These are phyloP conservation scores for Conus canariensis DNA, from an alignment of 2,888 invertebrate genomes.

Conservation along the genomic window DNA sequence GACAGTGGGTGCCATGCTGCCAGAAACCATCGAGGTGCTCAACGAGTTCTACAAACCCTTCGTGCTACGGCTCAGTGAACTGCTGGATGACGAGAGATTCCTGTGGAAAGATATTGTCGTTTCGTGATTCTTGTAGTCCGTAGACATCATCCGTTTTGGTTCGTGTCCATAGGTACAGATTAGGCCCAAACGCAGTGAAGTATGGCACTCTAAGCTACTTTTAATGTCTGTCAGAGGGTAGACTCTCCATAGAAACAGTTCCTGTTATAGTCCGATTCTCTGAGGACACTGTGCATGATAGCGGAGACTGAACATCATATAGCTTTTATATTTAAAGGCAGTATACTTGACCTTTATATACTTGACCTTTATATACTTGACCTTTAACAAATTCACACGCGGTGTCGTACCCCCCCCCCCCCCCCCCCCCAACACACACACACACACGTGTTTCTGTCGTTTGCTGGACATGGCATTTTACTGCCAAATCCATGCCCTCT, in stretches of 20 bases:
- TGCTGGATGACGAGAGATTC: conserved; percentile 25
- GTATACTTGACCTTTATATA: too few relatives aligned
- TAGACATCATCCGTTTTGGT: background rate
- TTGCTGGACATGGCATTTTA: too few relatives aligned
- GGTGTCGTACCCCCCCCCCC: too few relatives aligned
- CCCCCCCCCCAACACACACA: too few relatives aligned
- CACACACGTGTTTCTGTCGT: too few relatives aligned
- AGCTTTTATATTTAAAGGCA: too few relatives aligned
- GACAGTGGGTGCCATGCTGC: conserved; percentile 33
- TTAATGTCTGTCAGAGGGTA: background rate
- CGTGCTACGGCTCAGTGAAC: background rate
- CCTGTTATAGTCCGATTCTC: background rate
- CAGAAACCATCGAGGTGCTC: conserved; percentile 34
- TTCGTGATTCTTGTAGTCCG: background rate
- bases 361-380: too few relatives aligned
- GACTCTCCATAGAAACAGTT: background rate
- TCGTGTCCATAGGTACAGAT: background rate
- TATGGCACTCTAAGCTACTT: background rate
- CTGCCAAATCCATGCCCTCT: too few relatives aligned
- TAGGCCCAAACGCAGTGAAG: background rate
- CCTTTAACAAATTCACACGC: too few relatives aligned
- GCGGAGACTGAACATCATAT: too few relatives aligned
- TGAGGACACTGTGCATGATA: too few relatives aligned
- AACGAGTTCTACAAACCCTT: conserved; percentile 41
- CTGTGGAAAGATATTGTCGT: conserved; percentile 40